Base-by-base conservation (phyloP, 2,113 vertebrate species). In the Zootoca vivipara region DNA sequence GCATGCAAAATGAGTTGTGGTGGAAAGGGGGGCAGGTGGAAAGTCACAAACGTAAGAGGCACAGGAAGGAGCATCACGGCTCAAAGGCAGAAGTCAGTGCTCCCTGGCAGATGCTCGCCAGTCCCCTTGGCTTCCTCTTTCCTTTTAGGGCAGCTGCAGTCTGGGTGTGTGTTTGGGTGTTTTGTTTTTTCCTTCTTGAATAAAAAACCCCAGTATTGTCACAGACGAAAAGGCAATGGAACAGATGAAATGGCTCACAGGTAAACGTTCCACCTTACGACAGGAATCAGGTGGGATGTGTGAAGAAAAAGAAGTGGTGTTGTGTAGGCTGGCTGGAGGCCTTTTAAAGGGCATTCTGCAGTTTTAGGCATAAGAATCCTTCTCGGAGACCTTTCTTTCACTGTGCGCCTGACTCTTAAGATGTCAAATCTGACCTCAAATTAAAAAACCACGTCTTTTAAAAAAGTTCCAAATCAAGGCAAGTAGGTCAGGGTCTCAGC, bases 21-120 rank as follows among this genome's bases (percentile, higher is more conserved):
- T 33, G 24, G 72, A 79, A 28, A 89, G 95, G 89, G 95, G 89
- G 93, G 96, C 90, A 97, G 95, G 95, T 97, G 97, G 98, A 98
- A 98, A 98, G 92, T 96, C 94, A 96, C 93, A 62, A 93, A 78
- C 92, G 90, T 97, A 92, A 96, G 92, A 89, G 95, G 95, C 93
- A 94, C 96, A 98, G 98, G 98, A 99, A 99, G 95, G 90, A 93
- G 84, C 97, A 96, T 98, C 98, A 98, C 82, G 97, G 97, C 94
- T 94, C 93, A 80, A 95, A 95, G 92, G 86, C 85, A 28, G 16
- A 87, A 83, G 78, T 69, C n/a, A 70, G 64, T 9, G 64, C 1
- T 85, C 78, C 85, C 38, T 72, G 88, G 83, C 79, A 85, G 94
- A 94, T 93, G 13, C 16, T 62, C 8, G 83, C 56, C 13, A 73